phyloP scores from a whole-genome alignment of 2,888 invertebrate genomes.

The Drosophila maculinotata region DNA sequence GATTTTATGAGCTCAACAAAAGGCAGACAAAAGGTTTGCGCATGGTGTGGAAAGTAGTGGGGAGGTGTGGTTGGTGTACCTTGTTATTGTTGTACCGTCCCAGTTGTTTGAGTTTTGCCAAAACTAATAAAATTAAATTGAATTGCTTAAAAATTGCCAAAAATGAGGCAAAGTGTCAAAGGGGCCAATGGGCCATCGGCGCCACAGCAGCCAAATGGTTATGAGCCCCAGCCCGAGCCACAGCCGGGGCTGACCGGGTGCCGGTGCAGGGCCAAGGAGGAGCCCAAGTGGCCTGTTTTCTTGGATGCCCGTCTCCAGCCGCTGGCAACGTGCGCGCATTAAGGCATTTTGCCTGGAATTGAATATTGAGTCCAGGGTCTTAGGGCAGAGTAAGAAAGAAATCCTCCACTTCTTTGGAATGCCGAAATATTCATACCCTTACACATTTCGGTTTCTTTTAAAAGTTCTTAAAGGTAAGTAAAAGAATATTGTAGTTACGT shows the following conservation, averaged over 20 bases:
- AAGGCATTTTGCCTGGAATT: slow-evolving; percentile 73
- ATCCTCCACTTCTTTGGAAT: slow-evolving; percentile 17
- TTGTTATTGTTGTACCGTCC: slow-evolving; percentile 72
- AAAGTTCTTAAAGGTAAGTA: no score
- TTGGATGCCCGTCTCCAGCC: slow-evolving; percentile 14
- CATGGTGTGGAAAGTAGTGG: not conserved
- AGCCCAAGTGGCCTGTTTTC: slow-evolving; percentile 21
- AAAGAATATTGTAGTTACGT: no score
- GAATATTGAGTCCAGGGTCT: slow-evolving; percentile 74
- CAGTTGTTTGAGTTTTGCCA: slow-evolving; percentile 81
- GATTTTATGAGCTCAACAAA: slow-evolving; percentile 73
- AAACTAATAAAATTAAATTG: slow-evolving; percentile 82
- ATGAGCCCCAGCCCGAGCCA: slow-evolving; percentile 44
- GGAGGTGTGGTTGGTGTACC: slow-evolving; percentile 34
- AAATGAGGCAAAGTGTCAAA: slow-evolving; percentile 79
- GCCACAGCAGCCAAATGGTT: slow-evolving; percentile 62
- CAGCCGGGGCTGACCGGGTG: slow-evolving; percentile 1
- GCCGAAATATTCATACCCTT: slow-evolving; percentile 43
- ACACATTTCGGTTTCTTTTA: not conserved
- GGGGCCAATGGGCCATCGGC: slow-evolving; percentile 40
- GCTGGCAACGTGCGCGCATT: slow-evolving; percentile 74
- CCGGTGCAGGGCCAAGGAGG: slow-evolving; percentile 1
- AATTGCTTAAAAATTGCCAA: slow-evolving; percentile 81
- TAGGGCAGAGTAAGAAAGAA: slow-evolving; percentile 50
- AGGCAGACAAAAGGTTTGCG: slow-evolving; percentile 46